Conservation (phyloP, 2,797 vertebrate genomes). For the Silurus aristotelis region DNA sequence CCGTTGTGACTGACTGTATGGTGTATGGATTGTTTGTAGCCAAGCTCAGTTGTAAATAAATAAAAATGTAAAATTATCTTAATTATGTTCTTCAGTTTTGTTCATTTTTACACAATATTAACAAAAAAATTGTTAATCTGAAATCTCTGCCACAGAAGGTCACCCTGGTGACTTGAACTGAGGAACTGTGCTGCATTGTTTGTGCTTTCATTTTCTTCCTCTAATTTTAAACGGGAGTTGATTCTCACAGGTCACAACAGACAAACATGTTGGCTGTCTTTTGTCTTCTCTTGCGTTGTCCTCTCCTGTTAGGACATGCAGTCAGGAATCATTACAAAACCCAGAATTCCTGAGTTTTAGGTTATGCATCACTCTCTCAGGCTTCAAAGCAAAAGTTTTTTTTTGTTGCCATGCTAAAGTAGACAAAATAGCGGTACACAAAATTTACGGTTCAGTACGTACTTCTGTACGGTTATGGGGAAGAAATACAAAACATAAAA, state of each 20-base stretch:
- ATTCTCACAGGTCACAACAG: not conserved
- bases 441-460: too few relatives aligned
- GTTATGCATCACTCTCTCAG: not conserved
- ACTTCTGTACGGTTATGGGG: too few relatives aligned
- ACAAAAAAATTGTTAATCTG: not conserved
- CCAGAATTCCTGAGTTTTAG: not conserved
- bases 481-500: too few relatives aligned
- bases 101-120: rapidly evolving
- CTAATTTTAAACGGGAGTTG: too few relatives aligned
- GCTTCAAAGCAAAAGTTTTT: not conserved
- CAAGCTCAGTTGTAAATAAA: conserved; percentile 71
- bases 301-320: not conserved
- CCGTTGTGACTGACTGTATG: conserved; percentile 36
- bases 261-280: not conserved
- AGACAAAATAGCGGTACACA: not conserved
- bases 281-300: not conserved
- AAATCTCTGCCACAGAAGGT: not conserved
- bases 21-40: conserved; percentile 43
- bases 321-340: not conserved
- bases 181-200: not conserved
- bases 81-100: not conserved
- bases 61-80: conserved; percentile 47
- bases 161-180: not conserved
- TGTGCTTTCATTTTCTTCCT: not conserved
- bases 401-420: not conserved